Percentiles rank a stretch among this genome's conserved stretches.
phyloP scores from a whole-genome alignment of 2,888 invertebrate species.

The Cistogaster globosa region DNA sequence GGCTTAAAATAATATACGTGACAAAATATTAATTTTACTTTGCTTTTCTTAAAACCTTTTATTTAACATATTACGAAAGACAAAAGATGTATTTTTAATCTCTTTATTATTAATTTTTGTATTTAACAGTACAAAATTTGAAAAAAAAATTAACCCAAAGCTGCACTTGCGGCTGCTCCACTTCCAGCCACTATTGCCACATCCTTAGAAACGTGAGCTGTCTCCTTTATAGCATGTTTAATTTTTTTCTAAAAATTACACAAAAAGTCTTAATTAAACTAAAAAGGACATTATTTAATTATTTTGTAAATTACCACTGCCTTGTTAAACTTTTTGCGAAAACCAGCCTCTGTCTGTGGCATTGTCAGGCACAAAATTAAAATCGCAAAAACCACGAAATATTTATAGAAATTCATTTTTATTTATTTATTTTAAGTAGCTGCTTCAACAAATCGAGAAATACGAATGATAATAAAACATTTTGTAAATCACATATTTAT shows the following conservation, averaged over 20 bases:
- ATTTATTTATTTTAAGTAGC: conserved; percentile 2
- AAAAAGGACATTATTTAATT: not conserved
- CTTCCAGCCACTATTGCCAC: conserved; percentile 68
- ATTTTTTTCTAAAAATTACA: conserved; percentile 67
- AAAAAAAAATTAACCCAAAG: conserved; percentile 55
- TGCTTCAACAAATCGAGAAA: conserved; percentile 12
- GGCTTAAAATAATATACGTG: too few relatives aligned
- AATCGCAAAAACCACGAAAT: conserved; percentile 53
- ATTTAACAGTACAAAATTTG: not conserved
- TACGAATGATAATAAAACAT: conserved; percentile 32
- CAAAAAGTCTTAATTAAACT: not conserved
- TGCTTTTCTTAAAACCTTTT: too few relatives aligned
- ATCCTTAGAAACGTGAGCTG: conserved; percentile 66
- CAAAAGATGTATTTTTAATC: too few relatives aligned
- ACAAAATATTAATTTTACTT: too few relatives aligned
- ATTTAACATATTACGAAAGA: too few relatives aligned
- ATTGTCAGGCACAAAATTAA: conserved; percentile 61
- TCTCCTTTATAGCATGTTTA: conserved; percentile 69
- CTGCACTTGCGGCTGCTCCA: conserved; percentile 67
- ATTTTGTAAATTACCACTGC: conserved; percentile 55
- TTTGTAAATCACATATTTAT: conserved; percentile 31
- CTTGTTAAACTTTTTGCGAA: conserved; percentile 67
- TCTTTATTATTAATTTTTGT: not conserved
- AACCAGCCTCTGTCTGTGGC: conserved; percentile 63
- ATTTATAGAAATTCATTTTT: conserved; percentile 70